A percentile compares a stretch with the other conserved stretches of the same genome.
phyloP scores from a whole-genome alignment of 2,888 invertebrate genomes.

The Callyntrura sp. region DNA sequence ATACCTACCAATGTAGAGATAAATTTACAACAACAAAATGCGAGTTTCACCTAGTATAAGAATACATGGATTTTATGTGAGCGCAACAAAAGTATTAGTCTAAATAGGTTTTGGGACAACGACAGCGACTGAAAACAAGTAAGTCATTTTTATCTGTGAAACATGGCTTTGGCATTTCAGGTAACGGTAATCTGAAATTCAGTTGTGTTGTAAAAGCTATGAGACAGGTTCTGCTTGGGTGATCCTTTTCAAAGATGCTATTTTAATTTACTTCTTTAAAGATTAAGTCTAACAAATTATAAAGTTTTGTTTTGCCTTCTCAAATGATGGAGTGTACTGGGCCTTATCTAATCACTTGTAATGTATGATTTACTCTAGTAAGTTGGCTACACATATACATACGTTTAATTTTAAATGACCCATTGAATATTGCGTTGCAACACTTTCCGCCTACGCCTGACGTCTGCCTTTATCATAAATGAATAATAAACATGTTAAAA shows the following conservation, averaged over 20 bases:
- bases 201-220: conserved; percentile 33
- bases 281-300: conserved; percentile 34
- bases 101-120: conserved; percentile 12
- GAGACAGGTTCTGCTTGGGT: conserved; percentile 65
- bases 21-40: not conserved
- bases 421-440: conserved; percentile 29
- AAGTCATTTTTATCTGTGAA: not conserved
- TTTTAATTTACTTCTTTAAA: conserved; percentile 45
- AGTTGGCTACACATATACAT: not conserved
- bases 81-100: not conserved
- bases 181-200: not conserved
- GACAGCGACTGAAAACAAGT: conserved; percentile 11
- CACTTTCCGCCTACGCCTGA: not conserved
- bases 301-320: conserved; percentile 24
- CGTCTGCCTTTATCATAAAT: not conserved
- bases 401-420: conserved; percentile 38
- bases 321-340: conserved; percentile 65
- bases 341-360: conserved; percentile 68
- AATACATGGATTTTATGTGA: not conserved
- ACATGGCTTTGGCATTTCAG: conserved; percentile 5
- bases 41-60: conserved; percentile 38
- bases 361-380: not conserved
- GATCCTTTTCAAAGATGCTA: conserved; percentile 67
- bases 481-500: not conserved
- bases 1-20: too few relatives aligned